These are phyloP conservation scores for Rhizomys pruinosus DNA, from an alignment of 2,113 vertebrate species.

Conservation along the genomic window DNA sequence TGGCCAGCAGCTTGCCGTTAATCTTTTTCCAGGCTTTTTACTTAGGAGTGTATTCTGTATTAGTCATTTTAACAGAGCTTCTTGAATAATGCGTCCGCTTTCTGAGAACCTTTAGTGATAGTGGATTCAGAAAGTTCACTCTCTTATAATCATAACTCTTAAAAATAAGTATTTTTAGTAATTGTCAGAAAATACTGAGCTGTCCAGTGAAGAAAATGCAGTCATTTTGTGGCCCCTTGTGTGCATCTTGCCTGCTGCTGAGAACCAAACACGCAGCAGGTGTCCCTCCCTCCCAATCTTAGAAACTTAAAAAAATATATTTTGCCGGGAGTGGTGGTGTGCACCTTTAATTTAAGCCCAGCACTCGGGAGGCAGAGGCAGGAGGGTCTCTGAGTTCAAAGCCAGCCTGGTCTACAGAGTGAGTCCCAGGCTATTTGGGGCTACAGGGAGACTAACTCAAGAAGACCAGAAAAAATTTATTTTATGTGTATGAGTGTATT, in stretches of 20 bases:
- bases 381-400: no score
- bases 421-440: no score
- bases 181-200: background rate
- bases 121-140: conserved; percentile 21
- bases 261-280: background rate
- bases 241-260: background rate
- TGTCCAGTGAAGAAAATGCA: background rate
- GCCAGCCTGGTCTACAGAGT: no score
- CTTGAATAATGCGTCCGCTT: background rate
- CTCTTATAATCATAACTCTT: conserved; percentile 4
- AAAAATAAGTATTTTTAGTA: conserved; percentile 35
- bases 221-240: conserved; percentile 20
- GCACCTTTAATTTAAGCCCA: no score
- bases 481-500: no score
- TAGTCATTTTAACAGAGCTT: conserved; percentile 15
- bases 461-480: no score
- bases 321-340: no score
- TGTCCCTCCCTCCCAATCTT: background rate
- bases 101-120: background rate
- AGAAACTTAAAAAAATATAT: no score
- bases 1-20: conserved; percentile 15
- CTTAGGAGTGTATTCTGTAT: background rate
- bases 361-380: no score
- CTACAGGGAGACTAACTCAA: background rate
- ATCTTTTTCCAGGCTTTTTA: conserved; percentile 26